Evolutionary conservation across 2,113 vertebrate genomes (phyloP).

Genomic region (Talpa occidentalis): DNA sequence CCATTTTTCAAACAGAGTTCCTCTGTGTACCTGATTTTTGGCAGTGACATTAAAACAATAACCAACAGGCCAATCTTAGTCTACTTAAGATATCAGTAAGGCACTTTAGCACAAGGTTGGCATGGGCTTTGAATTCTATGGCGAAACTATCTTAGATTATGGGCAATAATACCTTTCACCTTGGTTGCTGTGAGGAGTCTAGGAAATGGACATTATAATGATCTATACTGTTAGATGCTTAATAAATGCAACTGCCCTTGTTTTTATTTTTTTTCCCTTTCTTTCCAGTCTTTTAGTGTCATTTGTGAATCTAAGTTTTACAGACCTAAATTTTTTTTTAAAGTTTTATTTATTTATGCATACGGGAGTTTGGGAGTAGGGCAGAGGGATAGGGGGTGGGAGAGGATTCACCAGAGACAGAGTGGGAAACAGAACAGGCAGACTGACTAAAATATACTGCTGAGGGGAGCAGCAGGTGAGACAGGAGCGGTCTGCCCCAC

Average conservation of each 20-base stretch:
- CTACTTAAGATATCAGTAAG: not conserved
- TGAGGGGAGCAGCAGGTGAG: too few species aligned
- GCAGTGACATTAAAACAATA: not conserved
- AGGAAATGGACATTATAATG: not conserved
- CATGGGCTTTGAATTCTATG: not conserved
- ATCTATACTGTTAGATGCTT: not conserved
- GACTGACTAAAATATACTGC: too few species aligned
- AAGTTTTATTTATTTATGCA: too few species aligned
- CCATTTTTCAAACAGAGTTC: not conserved
- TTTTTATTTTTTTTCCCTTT: not conserved
- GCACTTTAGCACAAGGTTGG: not conserved
- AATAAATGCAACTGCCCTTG: not conserved
- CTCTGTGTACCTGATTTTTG: constrained; percentile 22
- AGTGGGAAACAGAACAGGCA: too few species aligned
- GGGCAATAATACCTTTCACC: not conserved
- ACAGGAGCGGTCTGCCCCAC: too few species aligned
- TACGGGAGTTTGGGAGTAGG: too few species aligned
- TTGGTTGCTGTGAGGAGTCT: not conserved
- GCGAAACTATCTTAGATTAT: constrained; percentile 2
- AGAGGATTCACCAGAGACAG: too few species aligned
- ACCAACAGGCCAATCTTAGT: not conserved
- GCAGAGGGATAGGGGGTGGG: too few species aligned
- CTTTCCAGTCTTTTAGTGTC: not conserved
- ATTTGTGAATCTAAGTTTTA: not conserved
- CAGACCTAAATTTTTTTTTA: not conserved